Evolutionary conservation across 2,113 vertebrate species (phyloP).

Genomic region (Dasyurus viverrinus): DNA sequence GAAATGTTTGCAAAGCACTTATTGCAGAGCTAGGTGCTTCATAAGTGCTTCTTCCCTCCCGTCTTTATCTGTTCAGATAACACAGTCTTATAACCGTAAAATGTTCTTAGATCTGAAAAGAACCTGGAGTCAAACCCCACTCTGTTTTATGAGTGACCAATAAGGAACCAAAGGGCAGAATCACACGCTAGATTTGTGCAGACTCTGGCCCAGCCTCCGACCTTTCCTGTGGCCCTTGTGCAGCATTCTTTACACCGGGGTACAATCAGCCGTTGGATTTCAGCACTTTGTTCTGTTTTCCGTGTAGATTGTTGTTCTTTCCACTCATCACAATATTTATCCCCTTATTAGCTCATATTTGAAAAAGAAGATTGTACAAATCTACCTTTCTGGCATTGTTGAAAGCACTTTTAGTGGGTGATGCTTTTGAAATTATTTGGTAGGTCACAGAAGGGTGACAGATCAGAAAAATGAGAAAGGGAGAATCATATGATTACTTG

Average conservation of each 20-base stretch:
- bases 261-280: not conserved
- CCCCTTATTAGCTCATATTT: conserved; percentile 19
- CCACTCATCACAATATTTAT: conserved; percentile 44
- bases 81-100: not conserved
- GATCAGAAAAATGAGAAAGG: conserved; percentile 19
- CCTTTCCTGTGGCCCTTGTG: not conserved
- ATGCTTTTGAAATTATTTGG: conserved; percentile 33
- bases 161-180: not conserved
- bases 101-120: not conserved
- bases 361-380: conserved; percentile 41
- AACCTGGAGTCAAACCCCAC: not conserved
- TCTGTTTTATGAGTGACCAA: not conserved
- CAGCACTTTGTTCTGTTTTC: not conserved
- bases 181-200: not conserved
- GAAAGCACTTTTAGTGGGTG: conserved; percentile 2
- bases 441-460: conserved; percentile 13
- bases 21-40: too few relatives aligned
- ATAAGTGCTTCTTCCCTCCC: too few relatives aligned
- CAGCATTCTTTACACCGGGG: too few relatives aligned
- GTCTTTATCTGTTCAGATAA: too few relatives aligned
- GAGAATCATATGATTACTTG: conserved; percentile 8
- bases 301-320: not conserved
- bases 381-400: conserved; percentile 43
- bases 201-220: not conserved
- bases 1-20: too few relatives aligned